Evolutionary conservation across 2,113 vertebrate species (phyloP).

Genomic region (Rhinogobius similis): DNA sequence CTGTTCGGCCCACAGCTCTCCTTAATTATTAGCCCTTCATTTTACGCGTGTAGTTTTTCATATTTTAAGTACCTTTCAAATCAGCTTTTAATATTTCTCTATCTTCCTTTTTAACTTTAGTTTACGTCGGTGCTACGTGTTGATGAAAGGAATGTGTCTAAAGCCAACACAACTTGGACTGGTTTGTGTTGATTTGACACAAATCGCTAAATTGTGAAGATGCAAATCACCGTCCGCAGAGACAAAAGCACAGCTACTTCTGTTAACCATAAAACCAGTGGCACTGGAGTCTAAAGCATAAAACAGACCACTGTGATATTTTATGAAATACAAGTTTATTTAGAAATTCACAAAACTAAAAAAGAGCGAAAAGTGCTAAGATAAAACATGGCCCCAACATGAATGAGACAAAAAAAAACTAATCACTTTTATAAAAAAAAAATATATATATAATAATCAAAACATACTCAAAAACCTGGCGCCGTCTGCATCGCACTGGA

Average conservation of each 20-base stretch:
- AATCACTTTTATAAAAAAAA: slow-evolving; percentile 66
- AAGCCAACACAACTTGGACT: no score
- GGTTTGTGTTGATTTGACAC: no score
- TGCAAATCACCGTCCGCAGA: no score
- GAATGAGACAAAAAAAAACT: slow-evolving; percentile 69
- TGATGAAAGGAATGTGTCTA: no score
- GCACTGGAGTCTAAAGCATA: slow-evolving; percentile 27
- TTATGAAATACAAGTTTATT: slow-evolving; percentile 81
- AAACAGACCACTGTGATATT: slow-evolving; percentile 62
- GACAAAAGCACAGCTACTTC: no score
- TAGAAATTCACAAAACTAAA: slow-evolving; percentile 78
- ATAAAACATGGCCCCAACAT: slow-evolving; percentile 76
- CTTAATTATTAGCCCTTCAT: neutral
- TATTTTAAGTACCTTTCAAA: neutral
- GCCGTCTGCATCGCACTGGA: slow-evolving; percentile 55
- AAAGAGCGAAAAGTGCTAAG: slow-evolving; percentile 79
- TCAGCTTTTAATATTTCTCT: neutral
- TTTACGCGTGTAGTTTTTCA: neutral
- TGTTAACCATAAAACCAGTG: slow-evolving; percentile 12
- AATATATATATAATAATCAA: slow-evolving; percentile 49
- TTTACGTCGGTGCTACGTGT: neutral
- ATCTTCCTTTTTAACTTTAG: neutral
- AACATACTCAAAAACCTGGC: slow-evolving; percentile 65
- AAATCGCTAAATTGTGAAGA: no score
- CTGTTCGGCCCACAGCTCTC: neutral